phyloP scores from a whole-genome alignment of 2,888 invertebrate genomes.

The Drosophila subsilvestris region DNA sequence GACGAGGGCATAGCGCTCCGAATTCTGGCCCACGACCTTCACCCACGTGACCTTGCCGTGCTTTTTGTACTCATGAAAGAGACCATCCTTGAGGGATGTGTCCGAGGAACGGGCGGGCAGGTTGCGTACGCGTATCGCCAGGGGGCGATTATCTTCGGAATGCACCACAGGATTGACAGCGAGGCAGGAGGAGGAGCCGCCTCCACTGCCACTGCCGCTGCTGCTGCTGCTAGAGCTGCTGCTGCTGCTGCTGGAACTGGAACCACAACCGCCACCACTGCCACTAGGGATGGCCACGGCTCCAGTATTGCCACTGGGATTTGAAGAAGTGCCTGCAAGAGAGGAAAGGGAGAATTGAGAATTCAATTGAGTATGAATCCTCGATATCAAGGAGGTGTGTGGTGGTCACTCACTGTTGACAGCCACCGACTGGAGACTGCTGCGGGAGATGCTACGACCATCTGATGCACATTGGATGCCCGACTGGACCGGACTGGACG shows the following conservation, averaged over 20 bases:
- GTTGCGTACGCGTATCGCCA: constrained; percentile 96
- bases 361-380: not conserved
- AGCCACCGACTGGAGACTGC: constrained; percentile 85
- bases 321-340: constrained; percentile 73
- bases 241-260: constrained; percentile 72
- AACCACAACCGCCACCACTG: constrained; percentile 66
- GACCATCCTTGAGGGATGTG: constrained; percentile 97
- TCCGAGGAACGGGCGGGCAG: constrained; percentile 95
- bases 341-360: not conserved
- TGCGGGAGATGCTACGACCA: constrained; percentile 79
- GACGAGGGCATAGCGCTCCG: constrained; percentile 96
- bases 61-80: constrained; percentile 99
- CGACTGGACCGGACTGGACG: constrained; percentile 82
- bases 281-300: constrained; percentile 15
- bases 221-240: constrained; percentile 77
- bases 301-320: constrained; percentile 77
- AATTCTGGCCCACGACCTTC: constrained; percentile 95
- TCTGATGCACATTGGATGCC: constrained; percentile 63
- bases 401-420: constrained; percentile 79
- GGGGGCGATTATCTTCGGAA: constrained; percentile 87
- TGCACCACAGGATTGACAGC: constrained; percentile 84
- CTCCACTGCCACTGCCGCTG: constrained; percentile 1
- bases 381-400: fast-evolving
- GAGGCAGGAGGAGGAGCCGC: constrained; percentile 62
- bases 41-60: constrained; percentile 99